phyloP scores from a whole-genome alignment of 2,113 vertebrate genomes.

The Vimba vimba region DNA sequence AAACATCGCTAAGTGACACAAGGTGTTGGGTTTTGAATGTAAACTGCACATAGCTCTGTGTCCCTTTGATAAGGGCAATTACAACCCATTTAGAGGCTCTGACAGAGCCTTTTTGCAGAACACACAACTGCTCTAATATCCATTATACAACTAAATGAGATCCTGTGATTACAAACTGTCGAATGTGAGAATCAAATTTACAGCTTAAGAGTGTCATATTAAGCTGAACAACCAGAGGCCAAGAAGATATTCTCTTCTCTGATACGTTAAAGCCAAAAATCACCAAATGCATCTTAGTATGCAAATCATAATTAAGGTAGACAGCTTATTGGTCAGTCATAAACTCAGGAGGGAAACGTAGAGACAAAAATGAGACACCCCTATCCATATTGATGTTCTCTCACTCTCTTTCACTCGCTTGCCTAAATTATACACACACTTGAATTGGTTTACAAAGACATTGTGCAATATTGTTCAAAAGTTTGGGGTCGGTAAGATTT shows the following conservation, averaged over 20 bases:
- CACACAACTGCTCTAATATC: background rate
- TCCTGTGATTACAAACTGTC: background rate
- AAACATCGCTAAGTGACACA: constrained; percentile 9
- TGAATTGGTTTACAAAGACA: background rate
- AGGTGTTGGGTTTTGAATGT: constrained; percentile 36
- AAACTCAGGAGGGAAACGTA: background rate
- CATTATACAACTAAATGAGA: background rate
- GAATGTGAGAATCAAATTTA: background rate
- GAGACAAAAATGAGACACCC: background rate
- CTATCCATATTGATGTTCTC: background rate
- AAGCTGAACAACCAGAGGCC: background rate
- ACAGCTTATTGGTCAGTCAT: background rate
- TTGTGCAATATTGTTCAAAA: background rate
- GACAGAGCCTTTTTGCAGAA: constrained; percentile 37
- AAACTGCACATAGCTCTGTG: constrained; percentile 51
- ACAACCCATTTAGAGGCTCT: constrained; percentile 56
- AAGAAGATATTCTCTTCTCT: background rate
- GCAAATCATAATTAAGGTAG: background rate
- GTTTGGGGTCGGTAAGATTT: background rate
- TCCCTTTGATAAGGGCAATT: constrained; percentile 54
- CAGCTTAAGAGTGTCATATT: background rate
- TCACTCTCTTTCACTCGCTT: background rate
- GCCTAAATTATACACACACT: background rate
- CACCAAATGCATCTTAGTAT: background rate
- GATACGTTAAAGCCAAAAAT: background rate